Evolutionary conservation across 1,140 invertebrate species (phyloP), one percentile per base, ranked within the genome.

Genomic region (Microplitis demolitor): DNA sequence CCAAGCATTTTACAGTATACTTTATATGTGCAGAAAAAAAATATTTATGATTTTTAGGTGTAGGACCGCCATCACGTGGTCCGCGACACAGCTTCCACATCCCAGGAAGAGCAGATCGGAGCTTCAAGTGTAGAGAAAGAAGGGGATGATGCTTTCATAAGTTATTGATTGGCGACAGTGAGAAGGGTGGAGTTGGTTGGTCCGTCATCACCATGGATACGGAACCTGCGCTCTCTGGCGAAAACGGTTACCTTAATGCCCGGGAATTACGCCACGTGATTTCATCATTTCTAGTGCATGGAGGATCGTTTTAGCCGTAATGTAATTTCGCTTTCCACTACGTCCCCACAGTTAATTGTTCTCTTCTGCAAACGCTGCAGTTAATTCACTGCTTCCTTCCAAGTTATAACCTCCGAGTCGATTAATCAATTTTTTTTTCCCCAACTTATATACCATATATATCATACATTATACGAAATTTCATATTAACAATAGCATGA

Each of bases 241-340:
- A 77, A 79, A 78, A 84, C 84, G 82, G 85, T 87, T 86, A 86
- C 85, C 84, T 86, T 87, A 87, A 87, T 86, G 81, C 83, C 79
- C 78, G 81, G 81, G 82, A 86, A 87, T 87, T 86, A 87, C 82
- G 82, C 78, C 78, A 85, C 84, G 83, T 86, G 84, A 87, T 86
- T 85, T 85, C 24, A 39, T 62, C 54, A 13, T 62, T 37, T 60
- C 60, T 79, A 24, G 31, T 31, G 35, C 78, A 76, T 78, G 70
- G 76, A 81, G 79, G 76, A 80, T 37, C 78, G 79, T 70, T 82
- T 84, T 83, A 83, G 78, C 76, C 78, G 82, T 84, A 84, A 83
- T 83, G 78, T 84, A 82, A 83, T 84, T 84, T 82, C 82, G 82
- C 75, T 76, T 75, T 70, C 74, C 53, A 53, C 53, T 60, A 64